phyloP scores from a whole-genome alignment of 2,113 vertebrate genomes.

The Zingel zingel region DNA sequence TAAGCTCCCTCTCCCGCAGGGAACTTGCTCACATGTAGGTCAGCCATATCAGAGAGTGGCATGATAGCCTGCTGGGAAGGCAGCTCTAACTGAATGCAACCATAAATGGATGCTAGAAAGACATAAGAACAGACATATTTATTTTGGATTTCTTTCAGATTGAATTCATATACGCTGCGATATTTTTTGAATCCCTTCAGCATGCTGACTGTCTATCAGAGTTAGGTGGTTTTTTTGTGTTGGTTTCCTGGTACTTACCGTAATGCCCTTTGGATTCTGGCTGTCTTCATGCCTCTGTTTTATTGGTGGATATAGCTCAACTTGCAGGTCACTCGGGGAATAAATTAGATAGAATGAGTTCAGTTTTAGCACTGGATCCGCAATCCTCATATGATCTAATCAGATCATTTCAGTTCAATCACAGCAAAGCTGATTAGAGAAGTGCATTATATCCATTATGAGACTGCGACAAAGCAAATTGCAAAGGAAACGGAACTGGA shows the following conservation, averaged over 20 bases:
- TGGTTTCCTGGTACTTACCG: conserved; percentile 23
- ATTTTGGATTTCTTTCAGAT: neutral
- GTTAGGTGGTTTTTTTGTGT: conserved; percentile 26
- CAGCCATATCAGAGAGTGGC: conserved; percentile 66
- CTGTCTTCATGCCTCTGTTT: conserved; percentile 13
- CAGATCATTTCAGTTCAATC: conserved; percentile 48
- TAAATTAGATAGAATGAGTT: conserved; percentile 39
- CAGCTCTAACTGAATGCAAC: conserved; percentile 38
- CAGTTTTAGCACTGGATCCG: conserved; percentile 7
- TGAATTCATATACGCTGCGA: neutral
- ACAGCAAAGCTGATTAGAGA: conserved; percentile 53
- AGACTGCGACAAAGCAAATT: conserved; percentile 32
- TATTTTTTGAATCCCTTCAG: conserved; percentile 27
- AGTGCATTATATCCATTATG: conserved; percentile 25
- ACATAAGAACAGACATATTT: neutral
- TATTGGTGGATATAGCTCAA: conserved; percentile 24
- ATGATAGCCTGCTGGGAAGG: conserved; percentile 51
- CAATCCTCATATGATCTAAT: conserved; percentile 45
- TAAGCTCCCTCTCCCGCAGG: conserved; percentile 56
- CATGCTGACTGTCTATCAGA: conserved; percentile 37
- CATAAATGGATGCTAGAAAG: conserved; percentile 20
- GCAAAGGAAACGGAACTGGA: conserved; percentile 11
- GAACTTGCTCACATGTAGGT: conserved; percentile 75
- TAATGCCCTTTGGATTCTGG: conserved; percentile 19
- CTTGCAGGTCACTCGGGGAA: conserved; percentile 32